phyloP scores from a whole-genome alignment of 2,797 vertebrate species.

The Eospalax fontanierii region DNA sequence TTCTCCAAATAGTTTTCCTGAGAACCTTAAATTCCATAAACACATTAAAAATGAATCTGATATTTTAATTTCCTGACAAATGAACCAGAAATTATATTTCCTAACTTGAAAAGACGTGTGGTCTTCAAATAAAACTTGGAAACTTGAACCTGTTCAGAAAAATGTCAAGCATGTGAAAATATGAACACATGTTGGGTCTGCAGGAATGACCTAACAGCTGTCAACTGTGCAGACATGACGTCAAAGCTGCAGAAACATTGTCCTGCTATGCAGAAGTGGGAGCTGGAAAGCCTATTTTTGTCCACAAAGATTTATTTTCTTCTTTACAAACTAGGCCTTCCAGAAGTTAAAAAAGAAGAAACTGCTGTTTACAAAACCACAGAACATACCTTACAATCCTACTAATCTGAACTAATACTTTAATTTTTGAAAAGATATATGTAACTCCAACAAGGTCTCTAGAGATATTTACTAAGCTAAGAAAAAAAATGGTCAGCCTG shows the following conservation, averaged over 20 bases:
- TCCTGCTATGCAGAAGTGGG: not conserved
- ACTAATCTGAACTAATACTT: not conserved
- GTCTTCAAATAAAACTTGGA: constrained; percentile 67
- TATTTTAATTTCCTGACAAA: constrained; percentile 68
- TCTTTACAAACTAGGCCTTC: constrained; percentile 6
- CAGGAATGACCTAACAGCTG: constrained; percentile 67
- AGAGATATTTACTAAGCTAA: not conserved
- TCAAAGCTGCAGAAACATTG: not conserved
- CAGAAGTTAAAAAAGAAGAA: constrained; percentile 48
- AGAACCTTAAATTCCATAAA: constrained; percentile 11
- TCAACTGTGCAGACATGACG: not conserved
- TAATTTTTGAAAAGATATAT: constrained; percentile 15
- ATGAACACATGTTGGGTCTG: constrained; percentile 56
- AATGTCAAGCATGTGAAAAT: constrained; percentile 67
- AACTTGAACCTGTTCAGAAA: constrained; percentile 68
- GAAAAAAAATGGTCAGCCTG: not conserved
- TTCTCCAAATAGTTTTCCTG: not conserved
- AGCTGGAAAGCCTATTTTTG: constrained; percentile 41
- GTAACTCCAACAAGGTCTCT: not conserved
- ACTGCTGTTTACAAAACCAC: not conserved
- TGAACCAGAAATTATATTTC: constrained; percentile 56
- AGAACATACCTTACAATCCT: not conserved
- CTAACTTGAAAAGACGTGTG: constrained; percentile 26
- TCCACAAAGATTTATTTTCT: constrained; percentile 20
- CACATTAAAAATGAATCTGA: not conserved